Evolutionary conservation across 2,797 vertebrate genomes (phyloP).

Genomic region (Hipposideros larvatus): DNA sequence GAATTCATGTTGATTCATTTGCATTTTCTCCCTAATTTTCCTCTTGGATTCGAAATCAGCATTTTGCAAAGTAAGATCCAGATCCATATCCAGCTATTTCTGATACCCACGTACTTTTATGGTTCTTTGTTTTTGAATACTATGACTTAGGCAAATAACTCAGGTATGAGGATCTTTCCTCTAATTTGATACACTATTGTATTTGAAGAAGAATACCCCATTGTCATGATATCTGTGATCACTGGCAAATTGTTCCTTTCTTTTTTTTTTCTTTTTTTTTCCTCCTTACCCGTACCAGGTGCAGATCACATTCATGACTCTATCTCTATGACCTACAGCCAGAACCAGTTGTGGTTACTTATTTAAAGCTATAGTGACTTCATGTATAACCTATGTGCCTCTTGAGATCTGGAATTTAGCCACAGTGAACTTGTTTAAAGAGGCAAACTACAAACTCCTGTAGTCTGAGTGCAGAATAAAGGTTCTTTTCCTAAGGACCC

Average conservation of each 20-base stretch:
- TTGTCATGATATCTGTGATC: neutral
- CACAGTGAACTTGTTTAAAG: neutral
- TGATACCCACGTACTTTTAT: neutral
- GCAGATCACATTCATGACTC: neutral
- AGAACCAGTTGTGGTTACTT: neutral
- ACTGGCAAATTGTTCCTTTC: neutral
- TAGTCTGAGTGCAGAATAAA: neutral
- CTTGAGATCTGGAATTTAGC: neutral
- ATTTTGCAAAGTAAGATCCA: neutral
- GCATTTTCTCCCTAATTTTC: neutral
- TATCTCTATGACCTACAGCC: neutral
- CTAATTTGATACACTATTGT: neutral
- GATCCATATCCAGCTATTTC: neutral
- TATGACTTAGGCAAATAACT: slow-evolving; percentile 26
- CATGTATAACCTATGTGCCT: neutral
- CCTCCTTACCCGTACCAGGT: neutral
- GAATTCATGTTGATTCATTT: slow-evolving; percentile 21
- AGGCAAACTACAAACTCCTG: neutral
- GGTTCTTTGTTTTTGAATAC: slow-evolving; percentile 6
- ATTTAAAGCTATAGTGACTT: slow-evolving; percentile 42
- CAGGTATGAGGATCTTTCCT: neutral
- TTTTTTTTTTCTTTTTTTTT: neutral
- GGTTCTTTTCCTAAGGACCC: neutral
- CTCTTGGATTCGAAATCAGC: neutral
- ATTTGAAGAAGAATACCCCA: neutral